phyloP scores from a whole-genome alignment of 1,140 invertebrate genomes.

The Caenorhabditis latens region DNA sequence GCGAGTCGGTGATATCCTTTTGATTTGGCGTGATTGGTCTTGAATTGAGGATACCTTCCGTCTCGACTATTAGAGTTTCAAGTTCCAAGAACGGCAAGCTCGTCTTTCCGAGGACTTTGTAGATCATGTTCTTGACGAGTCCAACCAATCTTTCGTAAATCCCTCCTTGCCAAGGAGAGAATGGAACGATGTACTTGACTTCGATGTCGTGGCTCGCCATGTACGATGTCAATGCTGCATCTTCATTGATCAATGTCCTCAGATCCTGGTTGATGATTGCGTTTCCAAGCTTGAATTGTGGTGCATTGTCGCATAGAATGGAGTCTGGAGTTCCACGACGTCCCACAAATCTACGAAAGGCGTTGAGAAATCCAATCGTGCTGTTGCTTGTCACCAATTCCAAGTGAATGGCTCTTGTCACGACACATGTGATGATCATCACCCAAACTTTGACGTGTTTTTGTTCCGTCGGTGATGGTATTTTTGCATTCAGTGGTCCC shows the following conservation, averaged over 20 bases:
- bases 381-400: neutral
- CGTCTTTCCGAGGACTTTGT: neutral
- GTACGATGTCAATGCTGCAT: neutral
- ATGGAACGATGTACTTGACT: neutral
- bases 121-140: neutral
- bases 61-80: neutral
- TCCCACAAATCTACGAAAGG: neutral
- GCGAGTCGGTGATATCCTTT: neutral
- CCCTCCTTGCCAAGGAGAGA: constrained; percentile 52
- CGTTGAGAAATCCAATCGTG: neutral
- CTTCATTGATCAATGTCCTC: neutral
- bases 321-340: neutral
- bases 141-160: constrained; percentile 34
- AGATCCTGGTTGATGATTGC: neutral
- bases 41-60: neutral
- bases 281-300: constrained; percentile 2
- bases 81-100: neutral
- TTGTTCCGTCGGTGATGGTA: no score
- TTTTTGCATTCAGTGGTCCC: constrained; percentile 13
- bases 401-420: constrained; percentile 25
- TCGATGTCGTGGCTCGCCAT: neutral
- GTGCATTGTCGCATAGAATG: constrained; percentile 33
- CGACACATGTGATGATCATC: constrained; percentile 18
- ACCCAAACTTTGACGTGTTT: neutral
- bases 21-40: neutral